phyloP scores from a whole-genome alignment of 1,140 invertebrate species.

The Drosophila jambulina region DNA sequence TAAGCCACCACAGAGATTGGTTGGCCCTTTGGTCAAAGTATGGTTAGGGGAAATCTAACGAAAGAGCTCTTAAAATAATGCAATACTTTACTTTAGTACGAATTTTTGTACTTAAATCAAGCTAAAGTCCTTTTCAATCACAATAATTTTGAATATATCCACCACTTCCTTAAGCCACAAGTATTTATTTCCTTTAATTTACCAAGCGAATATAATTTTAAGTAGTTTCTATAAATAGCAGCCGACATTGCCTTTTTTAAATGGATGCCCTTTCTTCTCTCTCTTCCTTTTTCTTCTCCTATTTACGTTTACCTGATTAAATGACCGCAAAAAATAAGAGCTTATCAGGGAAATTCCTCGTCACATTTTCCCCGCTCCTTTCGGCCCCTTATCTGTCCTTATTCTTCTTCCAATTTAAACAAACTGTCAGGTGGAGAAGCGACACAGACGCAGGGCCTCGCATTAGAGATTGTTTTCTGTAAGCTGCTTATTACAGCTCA shows the following conservation, averaged over 20 bases:
- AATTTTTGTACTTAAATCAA: not conserved
- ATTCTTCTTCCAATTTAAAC: conserved; percentile 24
- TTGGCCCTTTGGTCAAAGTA: not conserved
- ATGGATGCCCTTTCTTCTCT: too few relatives aligned
- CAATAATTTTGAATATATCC: too few relatives aligned
- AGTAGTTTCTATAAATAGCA: not conserved
- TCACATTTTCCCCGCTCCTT: conserved; percentile 12
- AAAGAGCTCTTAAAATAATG: not conserved
- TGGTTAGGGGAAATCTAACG: not conserved
- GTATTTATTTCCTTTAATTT: not conserved
- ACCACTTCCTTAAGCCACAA: not conserved
- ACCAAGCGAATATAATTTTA: not conserved
- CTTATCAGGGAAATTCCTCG: conserved; percentile 38
- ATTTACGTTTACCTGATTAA: conserved; percentile 42
- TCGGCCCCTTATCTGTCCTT: conserved; percentile 7
- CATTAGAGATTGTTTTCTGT: conserved; percentile 52
- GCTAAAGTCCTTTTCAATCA: not conserved
- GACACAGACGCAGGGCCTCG: conserved; percentile 5
- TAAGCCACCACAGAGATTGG: not conserved
- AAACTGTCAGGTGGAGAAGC: conserved; percentile 29
- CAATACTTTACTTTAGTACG: not conserved
- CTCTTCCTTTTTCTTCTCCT: not conserved
- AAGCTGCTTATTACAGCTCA: conserved; percentile 64
- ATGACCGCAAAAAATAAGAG: conserved; percentile 50
- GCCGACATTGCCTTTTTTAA: not conserved